phyloP scores from a whole-genome alignment of 2,113 vertebrate genomes.

The Megaceryle torquata region DNA sequence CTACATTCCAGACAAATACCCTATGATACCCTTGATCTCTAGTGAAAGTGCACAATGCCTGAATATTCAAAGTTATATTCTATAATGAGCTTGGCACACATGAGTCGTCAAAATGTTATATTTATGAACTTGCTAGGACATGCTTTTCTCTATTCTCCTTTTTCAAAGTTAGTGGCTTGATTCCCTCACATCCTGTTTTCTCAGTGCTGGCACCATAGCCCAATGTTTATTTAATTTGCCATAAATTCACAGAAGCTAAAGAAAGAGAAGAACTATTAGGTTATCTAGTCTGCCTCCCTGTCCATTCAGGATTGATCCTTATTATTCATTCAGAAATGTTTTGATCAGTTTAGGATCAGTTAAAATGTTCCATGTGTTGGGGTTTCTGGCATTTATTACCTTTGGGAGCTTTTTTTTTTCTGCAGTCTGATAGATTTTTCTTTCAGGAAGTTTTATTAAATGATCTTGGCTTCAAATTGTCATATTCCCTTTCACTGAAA shows the following conservation, averaged over 20 bases:
- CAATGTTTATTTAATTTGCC: neutral
- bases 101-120: neutral
- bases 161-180: slow-evolving; percentile 1
- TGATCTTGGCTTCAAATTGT: slow-evolving; percentile 19
- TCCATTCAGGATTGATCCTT: slow-evolving; percentile 4
- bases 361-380: neutral
- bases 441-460: slow-evolving; percentile 54
- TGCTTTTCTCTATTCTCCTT: neutral
- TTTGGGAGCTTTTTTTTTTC: neutral
- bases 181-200: neutral
- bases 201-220: neutral
- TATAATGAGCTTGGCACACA: neutral
- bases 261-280: neutral
- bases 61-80: neutral
- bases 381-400: slow-evolving; percentile 22
- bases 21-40: neutral
- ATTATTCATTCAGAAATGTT: slow-evolving; percentile 21
- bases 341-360: slow-evolving; percentile 37
- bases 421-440: slow-evolving; percentile 36
- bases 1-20: neutral
- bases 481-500: slow-evolving; percentile 41
- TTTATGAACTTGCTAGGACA: neutral
- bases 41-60: neutral
- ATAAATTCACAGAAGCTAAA: neutral
- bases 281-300: neutral